Evolutionary conservation across 2,888 invertebrate genomes (phyloP), one percentile per base, ranked within the genome.

Genomic region (Drosophila robusta): DNA sequence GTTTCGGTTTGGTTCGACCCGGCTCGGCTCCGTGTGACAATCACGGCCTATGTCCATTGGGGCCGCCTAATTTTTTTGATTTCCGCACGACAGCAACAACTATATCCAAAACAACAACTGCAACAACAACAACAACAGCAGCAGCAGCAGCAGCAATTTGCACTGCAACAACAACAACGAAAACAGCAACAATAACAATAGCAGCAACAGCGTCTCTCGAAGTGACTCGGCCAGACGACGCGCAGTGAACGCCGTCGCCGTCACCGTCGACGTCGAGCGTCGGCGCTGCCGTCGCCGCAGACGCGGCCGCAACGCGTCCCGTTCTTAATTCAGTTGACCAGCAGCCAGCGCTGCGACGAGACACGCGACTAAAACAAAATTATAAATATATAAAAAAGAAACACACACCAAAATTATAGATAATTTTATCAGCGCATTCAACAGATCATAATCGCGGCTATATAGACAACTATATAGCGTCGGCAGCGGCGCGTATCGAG

Each of bases 311-410:
- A 73, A 71, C 64, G 70, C 81, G 85, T 75, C 79, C 73, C 88
- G 79, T 87, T 89, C 87, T 88, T 89, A 83, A 89, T 85, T 90
- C 82, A 90, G 89, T 90, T 89, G 89, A 90, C 89, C 89, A 89
- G 89, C 89, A 90, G 79, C 86, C 86, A 81, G 73, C 78, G 81
- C 79, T 77, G 78, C 81, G 78, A 79, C 76, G 80, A 78, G 74
- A 87, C 87, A 89, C 89, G 80, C 88, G 87, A 81, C 85, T 65
- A 78, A 60, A 75, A 66, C 39, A 52, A 38, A 58, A 29, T 4
- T 49, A 50, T 47, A 57, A 0, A 34, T 9, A 26, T 42, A 49
- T 3, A 16, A 54, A 38, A 18, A 44, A 22, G 39, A 68, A 57
- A 22, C 29, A 32, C 34, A 2, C 34, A 34, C 34, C 46, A 24